A percentile compares a stretch with the other conserved stretches of the same genome.
phyloP scores from a whole-genome alignment of 2,888 invertebrate genomes.

The Caenorhabditis macrosperma region DNA sequence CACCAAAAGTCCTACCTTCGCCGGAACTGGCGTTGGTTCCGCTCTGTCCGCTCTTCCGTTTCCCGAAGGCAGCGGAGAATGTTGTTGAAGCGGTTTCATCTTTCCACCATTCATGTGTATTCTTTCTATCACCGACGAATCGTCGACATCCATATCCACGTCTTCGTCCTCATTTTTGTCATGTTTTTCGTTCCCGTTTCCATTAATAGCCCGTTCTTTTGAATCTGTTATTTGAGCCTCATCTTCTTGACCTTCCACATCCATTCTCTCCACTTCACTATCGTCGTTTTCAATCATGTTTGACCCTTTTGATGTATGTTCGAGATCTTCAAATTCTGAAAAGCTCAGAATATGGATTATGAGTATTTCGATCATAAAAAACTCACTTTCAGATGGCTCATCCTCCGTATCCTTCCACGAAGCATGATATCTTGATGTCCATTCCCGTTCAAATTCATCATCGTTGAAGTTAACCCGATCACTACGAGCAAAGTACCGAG shows the following conservation, averaged over 20 bases:
- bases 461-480: conserved; percentile 48
- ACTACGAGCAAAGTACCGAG: conserved; percentile 45
- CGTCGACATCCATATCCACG: conserved; percentile 48
- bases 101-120: conserved; percentile 16
- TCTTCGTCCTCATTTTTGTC: conserved; percentile 22
- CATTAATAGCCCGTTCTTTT: conserved; percentile 11
- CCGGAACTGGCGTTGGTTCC: conserved; percentile 65
- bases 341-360: not conserved
- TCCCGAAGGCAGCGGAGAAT: conserved; percentile 63
- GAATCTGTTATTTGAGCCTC: conserved; percentile 45
- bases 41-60: conserved; percentile 72
- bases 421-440: conserved; percentile 42
- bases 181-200: conserved; percentile 26
- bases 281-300: conserved; percentile 25
- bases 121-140: conserved; percentile 3
- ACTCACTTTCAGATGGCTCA: conserved; percentile 42
- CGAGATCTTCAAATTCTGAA: conserved; percentile 37
- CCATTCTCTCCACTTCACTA: conserved; percentile 57
- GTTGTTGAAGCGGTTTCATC: conserved; percentile 36
- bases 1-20: conserved; percentile 53
- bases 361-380: not conserved
- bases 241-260: conserved; percentile 46
- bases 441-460: conserved; percentile 37
- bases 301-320: conserved; percentile 10
- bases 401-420: conserved; percentile 35